Percentiles rank a stretch among this genome's conserved stretches.
Conservation (phyloP, 2,797 vertebrate species). For the Eupleurogrammus muticus region DNA sequence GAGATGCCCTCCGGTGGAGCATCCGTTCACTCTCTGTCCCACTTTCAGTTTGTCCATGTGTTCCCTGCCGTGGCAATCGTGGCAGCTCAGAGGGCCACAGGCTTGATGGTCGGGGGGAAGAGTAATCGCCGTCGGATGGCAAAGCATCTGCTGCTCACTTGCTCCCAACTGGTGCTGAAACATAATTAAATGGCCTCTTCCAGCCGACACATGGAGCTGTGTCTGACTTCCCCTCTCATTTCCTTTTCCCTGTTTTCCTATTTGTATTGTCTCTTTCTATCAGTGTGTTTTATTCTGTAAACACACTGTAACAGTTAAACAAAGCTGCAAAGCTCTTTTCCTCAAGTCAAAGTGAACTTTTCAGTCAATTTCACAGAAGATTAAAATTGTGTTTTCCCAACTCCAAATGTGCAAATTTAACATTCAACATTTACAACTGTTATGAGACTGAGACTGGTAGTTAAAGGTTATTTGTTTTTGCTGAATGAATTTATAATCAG, state of each 20-base stretch:
- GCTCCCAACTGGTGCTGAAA: conserved; percentile 80
- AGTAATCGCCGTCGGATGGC: conserved; percentile 80
- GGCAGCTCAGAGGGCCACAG: conserved; percentile 36
- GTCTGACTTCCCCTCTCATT: neutral
- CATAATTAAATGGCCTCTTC: conserved; percentile 76
- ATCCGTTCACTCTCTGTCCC: conserved; percentile 46
- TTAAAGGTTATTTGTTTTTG: too few relatives aligned
- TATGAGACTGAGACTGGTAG: too few relatives aligned
- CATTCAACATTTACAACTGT: too few relatives aligned
- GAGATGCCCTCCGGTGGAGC: conserved; percentile 53
- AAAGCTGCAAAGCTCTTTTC: too few relatives aligned
- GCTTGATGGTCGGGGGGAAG: conserved; percentile 61
- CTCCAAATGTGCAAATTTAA: too few relatives aligned
- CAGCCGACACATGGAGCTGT: conserved; percentile 60
- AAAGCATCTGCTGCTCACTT: conserved; percentile 79
- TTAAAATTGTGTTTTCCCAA: too few relatives aligned
- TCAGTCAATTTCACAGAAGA: too few relatives aligned
- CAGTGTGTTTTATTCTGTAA: too few relatives aligned
- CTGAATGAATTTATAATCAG: too few relatives aligned
- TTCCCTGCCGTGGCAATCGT: conserved; percentile 39
- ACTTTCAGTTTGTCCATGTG: conserved; percentile 64
- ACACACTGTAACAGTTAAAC: too few relatives aligned
- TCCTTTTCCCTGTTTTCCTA: neutral
- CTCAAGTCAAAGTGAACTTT: too few relatives aligned
- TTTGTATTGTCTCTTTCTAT: too few relatives aligned